Evolutionary conservation across 2,113 vertebrate species (phyloP), one percentile per base, ranked within the genome.

Genomic region (Tympanuchus pallidicinctus): DNA sequence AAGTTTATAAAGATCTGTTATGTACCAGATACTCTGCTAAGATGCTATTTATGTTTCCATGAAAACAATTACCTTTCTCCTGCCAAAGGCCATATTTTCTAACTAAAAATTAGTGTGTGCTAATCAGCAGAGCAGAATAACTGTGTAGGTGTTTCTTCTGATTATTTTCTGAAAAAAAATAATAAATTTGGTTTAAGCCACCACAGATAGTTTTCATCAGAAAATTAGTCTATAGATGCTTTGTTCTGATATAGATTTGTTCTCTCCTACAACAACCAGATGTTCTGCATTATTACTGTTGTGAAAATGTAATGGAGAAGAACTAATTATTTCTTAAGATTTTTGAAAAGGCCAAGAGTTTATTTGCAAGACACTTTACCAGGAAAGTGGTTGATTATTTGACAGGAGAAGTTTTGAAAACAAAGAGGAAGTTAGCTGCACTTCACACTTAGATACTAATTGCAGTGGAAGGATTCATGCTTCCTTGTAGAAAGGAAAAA

Each of bases 271-370:
- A 64, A 57, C n/a, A 81, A 59, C 10, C 34, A 86, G 61, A 82
- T 36, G 28, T 60, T 67, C 63, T 88, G 42, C 50, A 89, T 85
- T 43, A 43, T 74, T 85, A 50, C 50, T 73, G 28, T 52, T 88
- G 25, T 86, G 82, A 71, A 94, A 91, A 91, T 61, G 45, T 25
- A 82, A 79, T 54, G 54, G 43, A 75, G 56, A 38, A 90, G 40
- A 85, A 93, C 82, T 90, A 85, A 92, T 91, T n/a, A 87, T 87
- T 89, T 84, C 47, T 90, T 60, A 86, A 92, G 66, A 70, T 89
- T 94, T 70, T 70, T 79, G 73, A 90, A 93, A 93, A 92, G 77
- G 74, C 67, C 54, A 90, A 61, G 48, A 66, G 45, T 90, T 22
- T 4, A 0, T n/a, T 63, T 69, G 66, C 63, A 92, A 95, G 90